Percentiles rank a stretch among this genome's conserved stretches.
phyloP scores from a whole-genome alignment of 2,113 vertebrate species.

The Vulpes lagopus region DNA sequence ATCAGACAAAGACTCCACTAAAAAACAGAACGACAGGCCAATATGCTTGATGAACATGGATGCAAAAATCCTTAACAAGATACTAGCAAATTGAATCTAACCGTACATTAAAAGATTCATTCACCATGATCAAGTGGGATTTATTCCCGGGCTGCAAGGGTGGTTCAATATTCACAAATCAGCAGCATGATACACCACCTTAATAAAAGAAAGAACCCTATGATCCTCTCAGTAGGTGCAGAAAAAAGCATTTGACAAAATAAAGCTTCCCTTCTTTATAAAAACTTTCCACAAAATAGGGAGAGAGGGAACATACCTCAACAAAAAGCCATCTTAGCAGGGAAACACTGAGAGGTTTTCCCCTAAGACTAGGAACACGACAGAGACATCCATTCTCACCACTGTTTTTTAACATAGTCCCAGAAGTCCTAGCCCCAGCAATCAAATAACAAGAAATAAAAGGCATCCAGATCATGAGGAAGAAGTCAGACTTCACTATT shows the following conservation, averaged over 20 bases:
- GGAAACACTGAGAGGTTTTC: background rate
- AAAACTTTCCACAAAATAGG: no score
- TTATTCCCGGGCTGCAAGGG: no score
- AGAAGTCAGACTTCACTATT: background rate
- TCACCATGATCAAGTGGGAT: background rate
- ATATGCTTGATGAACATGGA: background rate
- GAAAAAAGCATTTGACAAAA: no score
- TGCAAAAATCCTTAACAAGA: background rate
- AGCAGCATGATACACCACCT: no score
- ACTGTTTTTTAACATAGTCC: background rate
- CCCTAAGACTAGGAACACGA: background rate
- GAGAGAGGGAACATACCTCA: no score
- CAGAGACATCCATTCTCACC: background rate
- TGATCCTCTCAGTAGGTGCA: no score
- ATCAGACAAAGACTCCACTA: no score
- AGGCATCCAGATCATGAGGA: background rate
- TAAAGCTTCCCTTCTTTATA: no score
- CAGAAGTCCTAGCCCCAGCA: background rate
- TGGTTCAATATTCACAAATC: no score
- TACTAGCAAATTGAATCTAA: background rate
- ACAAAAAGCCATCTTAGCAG: no score
- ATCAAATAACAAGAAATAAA: background rate
- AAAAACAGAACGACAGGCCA: background rate
- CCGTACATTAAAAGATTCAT: background rate
- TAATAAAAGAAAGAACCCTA: no score